Evolutionary conservation across 92 coral and sea anemone genomes (phyloP).

Genomic region (Palythoa caribaeorum): DNA sequence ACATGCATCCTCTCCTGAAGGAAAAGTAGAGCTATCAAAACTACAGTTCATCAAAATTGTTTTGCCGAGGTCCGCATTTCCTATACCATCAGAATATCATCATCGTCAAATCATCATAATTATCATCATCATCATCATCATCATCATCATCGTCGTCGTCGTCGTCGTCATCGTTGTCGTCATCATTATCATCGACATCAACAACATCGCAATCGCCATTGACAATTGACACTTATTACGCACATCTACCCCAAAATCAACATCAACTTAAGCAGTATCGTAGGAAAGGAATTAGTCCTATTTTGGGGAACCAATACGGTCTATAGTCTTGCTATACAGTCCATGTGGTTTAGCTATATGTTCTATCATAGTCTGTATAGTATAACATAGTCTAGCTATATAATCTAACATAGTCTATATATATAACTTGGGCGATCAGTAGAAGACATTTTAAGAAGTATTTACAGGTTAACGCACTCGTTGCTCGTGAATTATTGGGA

Average conservation of each 20-base stretch:
- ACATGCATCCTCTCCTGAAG: conserved; percentile 27
- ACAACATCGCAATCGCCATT: not conserved
- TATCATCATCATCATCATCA: not conserved
- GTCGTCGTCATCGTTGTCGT: not conserved
- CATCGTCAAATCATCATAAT: not conserved
- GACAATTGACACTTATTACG: not conserved
- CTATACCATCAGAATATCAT: not conserved
- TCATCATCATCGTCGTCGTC: not conserved
- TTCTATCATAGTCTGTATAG: too few relatives aligned
- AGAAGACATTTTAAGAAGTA: too few relatives aligned
- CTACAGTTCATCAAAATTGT: not conserved
- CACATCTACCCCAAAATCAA: not conserved
- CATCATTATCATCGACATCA: not conserved
- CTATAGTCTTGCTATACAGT: too few relatives aligned
- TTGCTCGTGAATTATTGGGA: too few relatives aligned
- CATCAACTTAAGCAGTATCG: not conserved
- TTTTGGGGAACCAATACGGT: too few relatives aligned
- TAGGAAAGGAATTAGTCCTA: too few relatives aligned
- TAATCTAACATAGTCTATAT: too few relatives aligned
- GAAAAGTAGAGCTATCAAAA: not conserved
- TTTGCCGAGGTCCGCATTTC: not conserved
- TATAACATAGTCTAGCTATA: too few relatives aligned
- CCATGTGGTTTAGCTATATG: too few relatives aligned
- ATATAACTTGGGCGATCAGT: too few relatives aligned
- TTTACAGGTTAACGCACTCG: too few relatives aligned